Conservation (phyloP, 2,888 invertebrate genomes). For the Euclidia mi region DNA sequence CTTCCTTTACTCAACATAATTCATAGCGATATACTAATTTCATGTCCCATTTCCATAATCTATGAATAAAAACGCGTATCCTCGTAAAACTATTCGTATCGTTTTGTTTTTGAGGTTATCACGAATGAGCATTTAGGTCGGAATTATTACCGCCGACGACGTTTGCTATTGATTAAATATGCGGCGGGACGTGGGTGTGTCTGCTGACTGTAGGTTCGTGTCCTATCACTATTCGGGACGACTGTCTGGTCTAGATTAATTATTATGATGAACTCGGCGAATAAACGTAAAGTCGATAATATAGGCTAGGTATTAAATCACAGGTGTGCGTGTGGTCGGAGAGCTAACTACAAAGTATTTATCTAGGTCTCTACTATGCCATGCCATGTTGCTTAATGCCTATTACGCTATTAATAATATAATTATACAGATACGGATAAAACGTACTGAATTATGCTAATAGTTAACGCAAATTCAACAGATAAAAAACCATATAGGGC, state of each 20-base stretch:
- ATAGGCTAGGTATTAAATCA: no score
- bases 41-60: neutral
- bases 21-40: neutral
- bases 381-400: no score
- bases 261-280: neutral
- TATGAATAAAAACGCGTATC: neutral
- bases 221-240: constrained; percentile 43
- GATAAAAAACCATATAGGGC: no score
- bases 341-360: no score
- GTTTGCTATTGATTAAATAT: constrained; percentile 53
- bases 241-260: constrained; percentile 18
- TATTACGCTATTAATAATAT: no score
- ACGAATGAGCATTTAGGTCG: constrained; percentile 38
- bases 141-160: constrained; percentile 44
- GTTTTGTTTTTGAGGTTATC: constrained; percentile 48
- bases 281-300: no score
- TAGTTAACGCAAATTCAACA: no score
- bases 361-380: no score
- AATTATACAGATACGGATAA: no score
- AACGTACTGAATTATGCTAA: no score
- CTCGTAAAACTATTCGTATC: constrained; percentile 5
- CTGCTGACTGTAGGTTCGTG: constrained; percentile 44
- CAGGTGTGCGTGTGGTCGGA: no score
- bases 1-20: no score
- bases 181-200: constrained; percentile 55